Base-by-base conservation (phyloP, 1,140 invertebrate genomes). In the Philopotamus ludificatus region DNA sequence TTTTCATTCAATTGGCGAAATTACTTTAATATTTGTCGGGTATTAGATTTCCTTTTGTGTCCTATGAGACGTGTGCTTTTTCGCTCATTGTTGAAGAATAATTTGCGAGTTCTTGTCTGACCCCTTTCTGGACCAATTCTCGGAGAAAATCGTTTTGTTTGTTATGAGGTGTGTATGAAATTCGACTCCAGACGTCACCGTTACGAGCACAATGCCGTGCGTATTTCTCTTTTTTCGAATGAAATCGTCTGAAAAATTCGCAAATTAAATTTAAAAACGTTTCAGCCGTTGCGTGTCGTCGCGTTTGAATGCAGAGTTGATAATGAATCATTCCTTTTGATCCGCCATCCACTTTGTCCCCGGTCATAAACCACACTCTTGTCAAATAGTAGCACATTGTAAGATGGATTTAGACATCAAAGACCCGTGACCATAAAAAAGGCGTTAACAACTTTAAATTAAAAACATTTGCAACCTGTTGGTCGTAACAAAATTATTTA, bases 291-390 rank as follows among this genome's bases (percentile, higher is more conserved):
- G 23, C 22, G 2, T 1, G 12, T 55, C 12, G 1, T 39, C 21
- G 10, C n/a, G n/a, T 55, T 39, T 44, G 22, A 20, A 47, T 60
- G 18, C 42, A 39, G 18, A 47, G 18, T 18, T 23, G 23, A n/a
- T n/a, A n/a, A n/a, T 60, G 57, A 60, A 60, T 60, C 57, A 60
- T 28, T 26, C 18, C 42, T 45, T 60, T 60, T 60, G 57, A 60
- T 60, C 21, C 34, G 47, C 18, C 1, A 9, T 60, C 57, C 57
- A 47, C 15, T 60, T 57, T 57, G 54, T 57, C 34, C 34, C 54
- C 10, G 42, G 18, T 20, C 54, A 57, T 57, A 57, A 57, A 57
- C 54, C 39, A 42, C 15, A 57, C 54, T 20, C 34, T 57, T 42
- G 34, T 42, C 54, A 42, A 34, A 7, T 16, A 47, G 21, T n/a